Percentiles rank a stretch among this genome's conserved stretches.
Evolutionary conservation across 2,888 invertebrate species (phyloP).

Genomic region (Philopedon plagiatum): DNA sequence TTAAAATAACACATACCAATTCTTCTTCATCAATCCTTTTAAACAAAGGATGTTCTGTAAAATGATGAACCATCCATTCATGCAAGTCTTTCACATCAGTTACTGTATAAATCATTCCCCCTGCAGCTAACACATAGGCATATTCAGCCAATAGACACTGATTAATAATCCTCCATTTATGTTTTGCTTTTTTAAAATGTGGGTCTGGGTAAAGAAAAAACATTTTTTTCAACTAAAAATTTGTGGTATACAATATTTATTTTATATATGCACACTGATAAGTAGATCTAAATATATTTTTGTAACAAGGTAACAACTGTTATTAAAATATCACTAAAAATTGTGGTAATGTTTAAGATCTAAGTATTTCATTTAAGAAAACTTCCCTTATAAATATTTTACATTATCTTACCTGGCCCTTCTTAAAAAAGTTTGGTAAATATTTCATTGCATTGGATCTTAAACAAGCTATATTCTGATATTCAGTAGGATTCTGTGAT

Average conservation of each 20-base stretch:
- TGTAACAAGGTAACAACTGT: too few relatives aligned
- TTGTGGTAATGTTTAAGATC: background rate
- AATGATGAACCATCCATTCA: slow-evolving; percentile 97
- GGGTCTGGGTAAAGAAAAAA: slow-evolving; percentile 99
- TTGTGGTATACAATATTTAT: too few relatives aligned
- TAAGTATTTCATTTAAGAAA: too few relatives aligned
- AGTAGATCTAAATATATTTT: too few relatives aligned
- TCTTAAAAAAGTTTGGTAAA: slow-evolving; percentile 95
- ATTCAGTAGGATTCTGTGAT: slow-evolving; percentile 80
- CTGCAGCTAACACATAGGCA: slow-evolving; percentile 90
- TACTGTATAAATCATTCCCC: slow-evolving; percentile 93
- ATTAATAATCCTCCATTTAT: slow-evolving; percentile 99
- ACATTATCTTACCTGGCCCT: slow-evolving; percentile 87
- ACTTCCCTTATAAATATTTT: too few relatives aligned
- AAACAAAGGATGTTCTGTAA: slow-evolving; percentile 92
- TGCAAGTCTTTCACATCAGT: slow-evolving; percentile 98
- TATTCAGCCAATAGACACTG: slow-evolving; percentile 94
- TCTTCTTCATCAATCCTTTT: slow-evolving; percentile 80
- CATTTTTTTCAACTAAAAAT: slow-evolving; percentile 90
- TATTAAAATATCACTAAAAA: too few relatives aligned
- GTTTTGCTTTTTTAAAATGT: slow-evolving; percentile 98
- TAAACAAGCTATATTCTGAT: slow-evolving; percentile 94
- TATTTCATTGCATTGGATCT: slow-evolving; percentile 99
- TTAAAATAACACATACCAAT: slow-evolving; percentile 74
- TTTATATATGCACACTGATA: too few relatives aligned